Evolutionary conservation across 2,113 vertebrate species (phyloP).

Genomic region (Serinus canaria): DNA sequence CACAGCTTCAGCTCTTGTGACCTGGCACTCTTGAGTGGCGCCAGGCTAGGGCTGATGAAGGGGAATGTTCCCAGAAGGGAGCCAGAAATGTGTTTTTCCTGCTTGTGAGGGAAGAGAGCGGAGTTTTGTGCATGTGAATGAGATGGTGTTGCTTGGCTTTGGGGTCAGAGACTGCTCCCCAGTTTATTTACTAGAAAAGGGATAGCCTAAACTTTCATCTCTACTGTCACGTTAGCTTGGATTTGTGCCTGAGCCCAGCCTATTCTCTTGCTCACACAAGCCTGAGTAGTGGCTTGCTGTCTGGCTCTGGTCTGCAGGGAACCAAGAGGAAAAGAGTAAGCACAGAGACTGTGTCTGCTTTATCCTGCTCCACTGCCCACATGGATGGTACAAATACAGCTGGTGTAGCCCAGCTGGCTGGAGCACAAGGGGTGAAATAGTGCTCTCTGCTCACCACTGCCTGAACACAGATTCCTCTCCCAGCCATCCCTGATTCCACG

Average conservation of each 20-base stretch:
- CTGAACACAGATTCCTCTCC: background rate
- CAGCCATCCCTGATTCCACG: background rate
- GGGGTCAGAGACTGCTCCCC: background rate
- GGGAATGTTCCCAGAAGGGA: background rate
- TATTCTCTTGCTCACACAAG: background rate
- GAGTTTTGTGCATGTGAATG: background rate
- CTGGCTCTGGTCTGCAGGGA: background rate
- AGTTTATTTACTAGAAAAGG: background rate
- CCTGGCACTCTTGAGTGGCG: rapidly evolving
- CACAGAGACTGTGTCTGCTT: background rate
- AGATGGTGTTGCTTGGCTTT: background rate
- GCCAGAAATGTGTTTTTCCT: background rate
- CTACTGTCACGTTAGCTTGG: background rate
- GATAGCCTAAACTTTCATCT: background rate
- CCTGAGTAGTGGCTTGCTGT: background rate
- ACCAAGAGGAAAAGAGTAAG: background rate
- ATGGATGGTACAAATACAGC: rapidly evolving
- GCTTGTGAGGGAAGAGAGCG: rapidly evolving
- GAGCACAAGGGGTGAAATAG: background rate
- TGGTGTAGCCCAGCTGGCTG: background rate
- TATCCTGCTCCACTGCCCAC: background rate
- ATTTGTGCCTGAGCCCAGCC: background rate
- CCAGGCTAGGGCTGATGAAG: background rate
- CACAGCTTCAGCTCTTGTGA: background rate
- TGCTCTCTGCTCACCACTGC: background rate